Evolutionary conservation across 2,888 invertebrate genomes (phyloP).

Genomic region (Hydrotaea cyrtoneurina): DNA sequence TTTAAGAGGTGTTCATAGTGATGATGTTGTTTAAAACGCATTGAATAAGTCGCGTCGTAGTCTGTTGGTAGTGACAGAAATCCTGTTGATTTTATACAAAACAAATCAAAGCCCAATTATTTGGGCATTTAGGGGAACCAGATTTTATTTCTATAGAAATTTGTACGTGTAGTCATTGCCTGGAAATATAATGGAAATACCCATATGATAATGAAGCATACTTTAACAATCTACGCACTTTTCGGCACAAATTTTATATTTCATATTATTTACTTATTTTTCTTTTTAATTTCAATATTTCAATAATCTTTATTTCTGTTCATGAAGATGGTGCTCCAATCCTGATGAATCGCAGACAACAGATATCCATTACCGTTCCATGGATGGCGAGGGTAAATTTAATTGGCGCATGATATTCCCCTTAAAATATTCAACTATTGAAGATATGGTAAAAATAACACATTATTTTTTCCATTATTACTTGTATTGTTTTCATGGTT

Average conservation of each 20-base stretch:
- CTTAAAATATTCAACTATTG: slow-evolving; percentile 88
- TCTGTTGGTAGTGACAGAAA: too few relatives aligned
- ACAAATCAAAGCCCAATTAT: too few relatives aligned
- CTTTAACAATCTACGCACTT: neutral
- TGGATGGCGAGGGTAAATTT: slow-evolving; percentile 90
- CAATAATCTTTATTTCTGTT: slow-evolving; percentile 49
- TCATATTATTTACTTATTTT: neutral
- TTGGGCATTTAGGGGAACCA: too few relatives aligned
- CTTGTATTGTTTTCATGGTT: neutral
- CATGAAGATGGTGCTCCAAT: slow-evolving; percentile 86
- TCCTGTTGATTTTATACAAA: too few relatives aligned
- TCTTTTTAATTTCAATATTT: slow-evolving; percentile 32
- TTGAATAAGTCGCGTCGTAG: too few relatives aligned
- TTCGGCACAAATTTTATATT: too few relatives aligned
- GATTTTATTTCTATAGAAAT: too few relatives aligned
- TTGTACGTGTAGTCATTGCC: too few relatives aligned
- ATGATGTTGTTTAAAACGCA: too few relatives aligned
- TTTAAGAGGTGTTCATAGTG: too few relatives aligned
- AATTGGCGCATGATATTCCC: slow-evolving; percentile 95
- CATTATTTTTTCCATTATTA: neutral
- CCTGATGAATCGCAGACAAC: slow-evolving; percentile 87
- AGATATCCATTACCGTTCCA: slow-evolving; percentile 91
- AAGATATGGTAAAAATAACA: slow-evolving; percentile 83
- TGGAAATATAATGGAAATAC: neutral
- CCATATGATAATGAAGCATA: slow-evolving; percentile 9